Base-by-base conservation (phyloP, 2,888 invertebrate species). In the Ophion costatus region DNA sequence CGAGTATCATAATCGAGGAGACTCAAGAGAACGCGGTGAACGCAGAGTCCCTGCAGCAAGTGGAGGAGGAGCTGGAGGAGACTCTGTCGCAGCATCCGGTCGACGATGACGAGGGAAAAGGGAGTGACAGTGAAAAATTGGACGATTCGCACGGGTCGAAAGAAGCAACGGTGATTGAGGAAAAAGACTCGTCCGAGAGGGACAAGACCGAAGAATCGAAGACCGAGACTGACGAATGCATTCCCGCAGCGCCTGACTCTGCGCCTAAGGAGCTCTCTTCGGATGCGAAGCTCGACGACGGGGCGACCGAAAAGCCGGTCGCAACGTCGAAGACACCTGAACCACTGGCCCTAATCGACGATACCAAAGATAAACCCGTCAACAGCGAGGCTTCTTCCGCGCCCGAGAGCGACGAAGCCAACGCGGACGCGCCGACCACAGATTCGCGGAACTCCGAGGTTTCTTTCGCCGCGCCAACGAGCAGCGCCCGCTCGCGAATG, bases 401-500 rank as follows among this genome's bases (percentile, higher is more conserved):
- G 29, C 4, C 24, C 1, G 45, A 51, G 42, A 84, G 33, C 24
- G 69, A 63, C 2, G 67, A 80, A n/a, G 42, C 45, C 17, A 69
- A 64, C 0, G 33, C 51, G 14, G 59, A 45, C 9, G 20, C 17
- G 33, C 1, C 33, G 1, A 57, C 10, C 45, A 51, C 14, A 6
- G 24, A 57, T 42, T 59, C 67, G 22, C 17, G 11, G 42, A 61
- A 38, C 14, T 56, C 22, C n/a, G 29, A 71, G 59, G 20, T 17
- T 45, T 67, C 63, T 57, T 75, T 79, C 24, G 69, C 45, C 45
- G 78, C 61, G 9, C 78, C 78, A 22, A 64, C 76, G 69, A 38
- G 57, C 33, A 9, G 76, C 7, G 84, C 71, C 61, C 90, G 90
- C 63, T 88, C 89, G 0, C 87, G 93, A 69, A 88, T 87, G 82